A percentile compares a stretch with the other conserved stretches of the same genome.
Conservation (phyloP, 2,888 invertebrate species). For the Liopterus haemorrhoidalis region DNA sequence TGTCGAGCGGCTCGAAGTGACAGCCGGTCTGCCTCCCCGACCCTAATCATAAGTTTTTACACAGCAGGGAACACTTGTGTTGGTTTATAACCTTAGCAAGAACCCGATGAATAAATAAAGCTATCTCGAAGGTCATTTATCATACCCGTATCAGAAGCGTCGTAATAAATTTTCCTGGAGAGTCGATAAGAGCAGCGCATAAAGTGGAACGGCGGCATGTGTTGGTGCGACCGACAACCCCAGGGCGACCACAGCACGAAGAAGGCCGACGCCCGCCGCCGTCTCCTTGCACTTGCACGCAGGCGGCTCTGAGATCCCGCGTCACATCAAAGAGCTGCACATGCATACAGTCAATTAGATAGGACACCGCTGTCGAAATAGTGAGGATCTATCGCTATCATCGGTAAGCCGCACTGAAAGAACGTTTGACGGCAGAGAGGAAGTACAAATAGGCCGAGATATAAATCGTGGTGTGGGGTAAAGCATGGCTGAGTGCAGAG, state of each 20-base stretch:
- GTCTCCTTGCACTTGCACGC: no score
- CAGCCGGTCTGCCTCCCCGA: no score
- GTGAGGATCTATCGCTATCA: no score
- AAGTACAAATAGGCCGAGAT: constrained; percentile 21
- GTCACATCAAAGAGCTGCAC: background rate
- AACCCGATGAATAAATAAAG: constrained; percentile 57
- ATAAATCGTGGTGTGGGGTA: constrained; percentile 17
- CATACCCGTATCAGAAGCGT: constrained; percentile 52
- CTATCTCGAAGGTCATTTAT: constrained; percentile 56
- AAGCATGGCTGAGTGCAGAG: no score
- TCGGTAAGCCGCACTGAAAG: no score
- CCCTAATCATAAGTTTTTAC: constrained; percentile 2
- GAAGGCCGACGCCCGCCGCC: no score
- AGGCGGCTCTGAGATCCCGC: no score
- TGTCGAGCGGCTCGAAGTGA: no score
- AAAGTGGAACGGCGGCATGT: constrained; percentile 35
- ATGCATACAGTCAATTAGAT: background rate
- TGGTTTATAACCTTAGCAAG: constrained; percentile 40
- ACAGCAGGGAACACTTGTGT: constrained; percentile 32
- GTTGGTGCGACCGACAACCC: no score
- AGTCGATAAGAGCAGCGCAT: constrained; percentile 41
- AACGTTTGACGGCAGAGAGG: no score
- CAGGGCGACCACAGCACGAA: no score
- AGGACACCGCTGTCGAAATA: constrained; percentile 4
- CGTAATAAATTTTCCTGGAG: constrained; percentile 50